Evolutionary conservation across 2,113 vertebrate genomes (phyloP).

Genomic region (Melospiza melodia): DNA sequence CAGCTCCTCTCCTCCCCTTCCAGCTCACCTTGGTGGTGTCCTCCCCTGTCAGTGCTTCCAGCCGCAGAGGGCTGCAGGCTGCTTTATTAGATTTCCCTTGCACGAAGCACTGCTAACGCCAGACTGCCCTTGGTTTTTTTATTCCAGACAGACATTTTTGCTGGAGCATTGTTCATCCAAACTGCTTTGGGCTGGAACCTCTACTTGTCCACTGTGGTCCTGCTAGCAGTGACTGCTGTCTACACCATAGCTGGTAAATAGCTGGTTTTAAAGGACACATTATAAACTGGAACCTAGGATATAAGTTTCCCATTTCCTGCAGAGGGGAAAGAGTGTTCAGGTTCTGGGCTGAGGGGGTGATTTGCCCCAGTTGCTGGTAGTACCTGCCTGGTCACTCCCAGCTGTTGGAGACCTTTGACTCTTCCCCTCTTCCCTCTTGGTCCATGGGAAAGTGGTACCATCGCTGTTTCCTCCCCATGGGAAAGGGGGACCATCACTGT

Average conservation of each 20-base stretch:
- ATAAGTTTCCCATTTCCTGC: background rate
- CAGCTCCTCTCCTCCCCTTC: background rate
- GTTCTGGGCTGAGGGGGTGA: background rate
- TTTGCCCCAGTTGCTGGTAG: background rate
- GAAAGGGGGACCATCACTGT: background rate
- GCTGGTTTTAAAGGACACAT: background rate
- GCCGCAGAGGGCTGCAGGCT: background rate
- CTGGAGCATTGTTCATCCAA: constrained; percentile 91
- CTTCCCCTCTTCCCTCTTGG: background rate
- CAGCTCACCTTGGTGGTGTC: background rate
- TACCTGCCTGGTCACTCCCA: background rate
- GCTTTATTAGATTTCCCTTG: constrained; percentile 24
- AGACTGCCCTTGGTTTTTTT: background rate
- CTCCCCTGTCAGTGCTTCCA: background rate
- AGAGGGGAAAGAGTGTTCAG: background rate
- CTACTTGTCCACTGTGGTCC: constrained; percentile 85
- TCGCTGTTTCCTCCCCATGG: no score
- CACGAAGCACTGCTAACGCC: background rate
- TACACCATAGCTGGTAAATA: constrained; percentile 90
- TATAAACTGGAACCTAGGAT: background rate
- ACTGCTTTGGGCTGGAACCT: constrained; percentile 89
- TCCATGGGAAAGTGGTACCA: background rate
- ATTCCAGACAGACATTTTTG: constrained; percentile 91
- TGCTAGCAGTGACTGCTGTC: constrained; percentile 87
- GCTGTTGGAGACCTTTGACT: background rate